Conservation (phyloP, 2,113 vertebrate genomes). For the Amia ocellicauda region DNA sequence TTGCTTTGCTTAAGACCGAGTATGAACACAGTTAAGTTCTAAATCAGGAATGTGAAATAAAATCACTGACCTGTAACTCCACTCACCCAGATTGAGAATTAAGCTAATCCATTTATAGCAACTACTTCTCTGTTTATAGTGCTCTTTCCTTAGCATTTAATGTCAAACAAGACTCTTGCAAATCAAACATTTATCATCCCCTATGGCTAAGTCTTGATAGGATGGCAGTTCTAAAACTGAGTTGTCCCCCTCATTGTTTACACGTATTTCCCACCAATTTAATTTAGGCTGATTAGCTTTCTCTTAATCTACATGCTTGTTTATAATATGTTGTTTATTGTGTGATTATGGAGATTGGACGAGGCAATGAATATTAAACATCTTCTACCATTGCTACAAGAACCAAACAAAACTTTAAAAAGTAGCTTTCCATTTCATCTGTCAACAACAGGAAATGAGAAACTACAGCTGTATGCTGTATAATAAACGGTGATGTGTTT, state of each 20-base stretch:
- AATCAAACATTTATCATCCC: slow-evolving; percentile 8
- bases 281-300: neutral
- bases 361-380: neutral
- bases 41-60: neutral
- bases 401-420: neutral
- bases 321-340: neutral
- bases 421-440: too few species aligned
- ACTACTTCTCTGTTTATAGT: neutral
- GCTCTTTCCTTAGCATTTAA: neutral
- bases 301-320: neutral
- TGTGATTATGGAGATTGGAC: neutral
- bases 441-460: too few species aligned
- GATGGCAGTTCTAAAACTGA: neutral
- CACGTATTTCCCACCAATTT: too few species aligned
- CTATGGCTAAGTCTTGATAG: neutral
- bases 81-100: neutral
- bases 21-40: neutral
- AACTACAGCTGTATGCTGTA: too few species aligned
- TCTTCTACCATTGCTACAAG: neutral
- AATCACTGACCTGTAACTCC: slow-evolving; percentile 8
- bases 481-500: too few species aligned
- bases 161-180: neutral
- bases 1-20: neutral
- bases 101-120: slow-evolving; percentile 4
- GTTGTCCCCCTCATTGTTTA: neutral